Conservation (phyloP, 2,888 invertebrate genomes). For the Sturmia bella region DNA sequence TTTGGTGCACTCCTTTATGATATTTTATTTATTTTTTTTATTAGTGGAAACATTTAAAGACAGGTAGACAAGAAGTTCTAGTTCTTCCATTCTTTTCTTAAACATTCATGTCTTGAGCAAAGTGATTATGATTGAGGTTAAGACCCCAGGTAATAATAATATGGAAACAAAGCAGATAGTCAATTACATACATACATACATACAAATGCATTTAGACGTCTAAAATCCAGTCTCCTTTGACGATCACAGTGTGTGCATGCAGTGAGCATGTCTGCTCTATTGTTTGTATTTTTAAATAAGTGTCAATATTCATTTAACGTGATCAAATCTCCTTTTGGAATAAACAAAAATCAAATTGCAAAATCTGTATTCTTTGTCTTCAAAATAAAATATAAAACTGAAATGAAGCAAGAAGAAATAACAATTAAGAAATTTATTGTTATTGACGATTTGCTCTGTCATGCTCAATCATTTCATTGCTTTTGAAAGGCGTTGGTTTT, state of each 20-base stretch:
- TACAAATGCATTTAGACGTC: not conserved
- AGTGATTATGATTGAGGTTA: too few relatives aligned
- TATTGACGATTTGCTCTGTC: slow-evolving; percentile 26
- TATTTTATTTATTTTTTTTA: too few relatives aligned
- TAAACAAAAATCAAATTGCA: slow-evolving; percentile 15
- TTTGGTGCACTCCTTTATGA: too few relatives aligned
- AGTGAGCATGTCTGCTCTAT: slow-evolving; percentile 10
- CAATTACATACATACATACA: not conserved
- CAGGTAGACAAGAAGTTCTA: too few relatives aligned
- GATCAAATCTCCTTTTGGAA: slow-evolving; percentile 21
- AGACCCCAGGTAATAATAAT: too few relatives aligned
- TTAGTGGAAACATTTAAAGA: too few relatives aligned
- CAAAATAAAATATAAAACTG: too few relatives aligned
- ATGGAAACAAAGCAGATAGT: slow-evolving; percentile 3
- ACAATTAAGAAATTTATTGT: not conserved
- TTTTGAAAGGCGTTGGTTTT: slow-evolving; percentile 26
- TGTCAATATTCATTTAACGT: slow-evolving; percentile 50
- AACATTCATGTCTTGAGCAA: too few relatives aligned
- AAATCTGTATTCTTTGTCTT: not conserved
- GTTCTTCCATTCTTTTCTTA: too few relatives aligned
- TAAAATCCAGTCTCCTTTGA: not conserved
- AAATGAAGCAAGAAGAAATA: not conserved
- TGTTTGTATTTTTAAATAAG: slow-evolving; percentile 22
- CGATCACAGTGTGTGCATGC: not conserved
- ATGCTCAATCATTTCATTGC: slow-evolving; percentile 13